Base-by-base conservation (phyloP, 2,797 vertebrate species). In the Eospalax fontanierii region DNA sequence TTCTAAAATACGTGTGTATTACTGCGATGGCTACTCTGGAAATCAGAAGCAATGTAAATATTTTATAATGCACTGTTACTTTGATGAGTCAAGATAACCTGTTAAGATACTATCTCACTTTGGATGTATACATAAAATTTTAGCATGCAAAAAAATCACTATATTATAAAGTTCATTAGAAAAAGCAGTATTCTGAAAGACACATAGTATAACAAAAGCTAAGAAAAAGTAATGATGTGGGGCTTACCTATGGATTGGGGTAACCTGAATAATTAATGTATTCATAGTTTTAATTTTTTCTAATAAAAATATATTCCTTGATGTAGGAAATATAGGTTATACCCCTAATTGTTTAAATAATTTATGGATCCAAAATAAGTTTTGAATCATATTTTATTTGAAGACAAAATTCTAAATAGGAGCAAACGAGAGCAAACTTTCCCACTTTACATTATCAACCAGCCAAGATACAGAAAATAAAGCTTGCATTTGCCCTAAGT, bases 71-170 rank as follows among this genome's bases (percentile, higher is more conserved):
- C 66, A 76, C 63, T 74, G 1, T 40, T 85, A 14, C 2, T 63
- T 61, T 26, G n/a, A n/a, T 75, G 28, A 68, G 30, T 71, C 54
- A 40, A 50, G 5, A 74, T 85, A 65, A 38, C 1, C n/a, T 28
- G 61, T 5, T 86, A 70, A 18, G 38, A 76, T 46, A 73, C 11
- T 74, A 65, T 38, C 22, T 21, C 61, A 57, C 4, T 71, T 85
- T 75, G 75, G 76, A 76, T 30, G 59, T 73, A 82, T 2, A 15
- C 21, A 63, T 82, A 57, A 93, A 78, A 84, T 78, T 90, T 73
- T 71, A 43, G 43, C n/a, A 57, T 84, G n/a, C 78, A n/a, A 35
- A 65, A 83, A 80, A 79, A 38, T 88, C 8, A 26, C 81, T 70
- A 93, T 16, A 50, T 80, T 75, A 59, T 70, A 66, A 78, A 5